These are phyloP conservation scores for Leptura quadrifasciata DNA, from an alignment of 2,888 invertebrate species.

Conservation along the genomic window DNA sequence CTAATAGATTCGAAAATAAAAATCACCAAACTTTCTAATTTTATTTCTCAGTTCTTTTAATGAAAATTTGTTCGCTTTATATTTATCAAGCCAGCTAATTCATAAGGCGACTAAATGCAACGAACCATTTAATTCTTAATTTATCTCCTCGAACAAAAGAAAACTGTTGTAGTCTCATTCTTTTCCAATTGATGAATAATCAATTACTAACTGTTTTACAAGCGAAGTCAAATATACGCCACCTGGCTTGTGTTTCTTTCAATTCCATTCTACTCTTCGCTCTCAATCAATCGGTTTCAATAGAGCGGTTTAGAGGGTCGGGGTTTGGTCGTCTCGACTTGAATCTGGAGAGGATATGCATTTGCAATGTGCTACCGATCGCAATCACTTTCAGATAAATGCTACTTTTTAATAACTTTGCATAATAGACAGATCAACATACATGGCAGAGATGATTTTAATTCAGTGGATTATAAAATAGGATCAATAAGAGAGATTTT, in stretches of 20 bases:
- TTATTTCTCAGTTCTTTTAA: slow-evolving; percentile 28
- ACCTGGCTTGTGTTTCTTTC: slow-evolving; percentile 72
- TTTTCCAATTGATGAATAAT: slow-evolving; percentile 74
- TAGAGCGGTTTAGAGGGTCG: slow-evolving; percentile 30
- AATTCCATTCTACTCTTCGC: slow-evolving; percentile 64
- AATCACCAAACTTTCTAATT: slow-evolving; percentile 15
- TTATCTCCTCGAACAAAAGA: slow-evolving; percentile 68
- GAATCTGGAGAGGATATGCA: not conserved
- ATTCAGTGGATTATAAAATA: too few relatives aligned
- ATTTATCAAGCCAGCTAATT: slow-evolving; percentile 59
- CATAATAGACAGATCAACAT: too few relatives aligned
- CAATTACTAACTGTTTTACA: slow-evolving; percentile 74
- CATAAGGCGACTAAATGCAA: slow-evolving; percentile 67
- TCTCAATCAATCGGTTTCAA: slow-evolving; percentile 45
- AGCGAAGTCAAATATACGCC: slow-evolving; percentile 71
- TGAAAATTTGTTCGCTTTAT: slow-evolving; percentile 29
- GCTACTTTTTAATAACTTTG: not conserved
- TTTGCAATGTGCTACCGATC: not conserved
- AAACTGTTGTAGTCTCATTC: slow-evolving; percentile 69
- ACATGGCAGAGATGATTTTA: too few relatives aligned
- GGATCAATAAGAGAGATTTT: too few relatives aligned
- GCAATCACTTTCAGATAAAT: not conserved
- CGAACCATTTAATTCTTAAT: slow-evolving; percentile 73
- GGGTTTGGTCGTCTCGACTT: not conserved
- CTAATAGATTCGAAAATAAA: not conserved